Evolutionary conservation across 2,888 invertebrate genomes (phyloP).

Genomic region (Phyto melanocephala): DNA sequence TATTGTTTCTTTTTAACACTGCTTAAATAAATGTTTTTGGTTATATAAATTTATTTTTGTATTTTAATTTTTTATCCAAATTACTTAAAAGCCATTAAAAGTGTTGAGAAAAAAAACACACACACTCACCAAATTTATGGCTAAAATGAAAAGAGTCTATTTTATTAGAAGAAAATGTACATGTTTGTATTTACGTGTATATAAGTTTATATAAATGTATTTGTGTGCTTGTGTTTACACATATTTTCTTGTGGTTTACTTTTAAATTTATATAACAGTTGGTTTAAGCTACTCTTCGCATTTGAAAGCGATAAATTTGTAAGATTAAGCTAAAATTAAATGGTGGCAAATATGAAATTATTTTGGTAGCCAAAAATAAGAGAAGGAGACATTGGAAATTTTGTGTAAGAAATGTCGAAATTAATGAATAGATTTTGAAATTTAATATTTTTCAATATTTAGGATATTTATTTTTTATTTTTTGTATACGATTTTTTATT

Average conservation of each 20-base stretch:
- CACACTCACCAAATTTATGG: conserved; percentile 2
- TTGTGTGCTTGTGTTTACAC: too few relatives aligned
- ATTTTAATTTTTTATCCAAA: conserved; percentile 10
- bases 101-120: background rate
- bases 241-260: background rate
- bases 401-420: too few relatives aligned
- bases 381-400: too few relatives aligned
- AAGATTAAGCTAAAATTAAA: background rate
- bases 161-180: background rate
- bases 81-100: conserved; percentile 29
- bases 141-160: background rate
- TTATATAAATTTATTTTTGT: background rate
- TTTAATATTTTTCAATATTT: too few relatives aligned
- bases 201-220: background rate
- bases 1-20: conserved; percentile 22
- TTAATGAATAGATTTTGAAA: too few relatives aligned
- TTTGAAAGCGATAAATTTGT: background rate
- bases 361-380: too few relatives aligned
- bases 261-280: too few relatives aligned
- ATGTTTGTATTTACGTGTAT: too few relatives aligned
- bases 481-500: too few relatives aligned
- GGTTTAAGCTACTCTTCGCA: too few relatives aligned
- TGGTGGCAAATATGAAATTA: background rate
- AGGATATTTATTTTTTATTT: too few relatives aligned
- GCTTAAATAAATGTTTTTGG: background rate